phyloP scores from a whole-genome alignment of 2,888 invertebrate genomes.

The Achlya flavicornis region DNA sequence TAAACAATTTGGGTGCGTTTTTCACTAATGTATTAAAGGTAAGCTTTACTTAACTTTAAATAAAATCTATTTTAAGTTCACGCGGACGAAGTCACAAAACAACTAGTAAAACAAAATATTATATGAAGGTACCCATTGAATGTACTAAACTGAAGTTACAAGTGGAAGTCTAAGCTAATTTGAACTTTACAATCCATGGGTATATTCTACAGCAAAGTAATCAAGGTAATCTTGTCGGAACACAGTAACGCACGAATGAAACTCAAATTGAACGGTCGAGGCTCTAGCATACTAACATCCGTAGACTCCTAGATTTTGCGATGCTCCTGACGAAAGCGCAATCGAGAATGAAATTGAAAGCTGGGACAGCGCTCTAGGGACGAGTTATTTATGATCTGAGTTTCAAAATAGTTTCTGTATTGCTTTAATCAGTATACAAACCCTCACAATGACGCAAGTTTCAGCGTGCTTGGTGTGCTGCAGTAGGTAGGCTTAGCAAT shows the following conservation, averaged over 20 bases:
- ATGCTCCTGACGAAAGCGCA: background rate
- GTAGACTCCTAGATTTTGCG: background rate
- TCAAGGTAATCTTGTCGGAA: conserved; percentile 1
- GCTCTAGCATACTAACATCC: background rate
- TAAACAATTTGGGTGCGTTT: too few species aligned
- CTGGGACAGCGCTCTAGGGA: background rate
- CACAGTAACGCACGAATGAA: conserved; percentile 1
- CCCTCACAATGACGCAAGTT: background rate
- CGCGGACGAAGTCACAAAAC: too few species aligned
- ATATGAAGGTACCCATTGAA: background rate
- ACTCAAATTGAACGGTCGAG: background rate
- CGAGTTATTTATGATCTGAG: background rate
- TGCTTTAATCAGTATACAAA: background rate
- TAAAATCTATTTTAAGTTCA: too few species aligned
- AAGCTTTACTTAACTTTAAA: too few species aligned
- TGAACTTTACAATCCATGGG: background rate
- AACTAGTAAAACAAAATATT: too few species aligned
- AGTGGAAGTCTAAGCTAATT: background rate
- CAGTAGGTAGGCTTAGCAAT: too few species aligned
- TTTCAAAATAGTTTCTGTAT: background rate
- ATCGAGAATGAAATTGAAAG: background rate
- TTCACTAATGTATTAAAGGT: too few species aligned
- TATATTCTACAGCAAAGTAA: background rate
- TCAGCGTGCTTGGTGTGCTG: background rate
- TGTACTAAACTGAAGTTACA: background rate